Evolutionary conservation across 1,140 invertebrate genomes (phyloP).

Genomic region (Glossosoma conforme): DNA sequence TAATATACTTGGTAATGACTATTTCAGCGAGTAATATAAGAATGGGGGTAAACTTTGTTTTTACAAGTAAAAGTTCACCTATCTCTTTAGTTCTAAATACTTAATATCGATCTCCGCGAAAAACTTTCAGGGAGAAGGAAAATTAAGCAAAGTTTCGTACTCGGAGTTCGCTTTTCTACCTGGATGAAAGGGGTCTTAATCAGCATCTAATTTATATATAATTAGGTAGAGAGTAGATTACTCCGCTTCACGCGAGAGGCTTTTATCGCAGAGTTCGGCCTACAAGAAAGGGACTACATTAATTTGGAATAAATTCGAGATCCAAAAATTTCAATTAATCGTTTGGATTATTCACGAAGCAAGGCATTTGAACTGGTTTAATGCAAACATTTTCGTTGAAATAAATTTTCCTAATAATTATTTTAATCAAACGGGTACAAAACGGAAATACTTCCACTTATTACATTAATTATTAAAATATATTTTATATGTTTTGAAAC

Average conservation of each 20-base stretch:
- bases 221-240: constrained; percentile 30
- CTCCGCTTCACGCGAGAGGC: constrained; percentile 15
- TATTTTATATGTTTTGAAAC: too few species aligned
- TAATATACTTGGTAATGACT: too few species aligned
- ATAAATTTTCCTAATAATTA: too few species aligned
- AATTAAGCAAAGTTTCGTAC: constrained; percentile 30
- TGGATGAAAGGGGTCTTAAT: constrained; percentile 28
- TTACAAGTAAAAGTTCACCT: constrained; percentile 21
- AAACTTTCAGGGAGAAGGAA: constrained; percentile 23
- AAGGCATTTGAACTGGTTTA: too few species aligned
- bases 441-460: too few species aligned
- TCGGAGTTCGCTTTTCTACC: constrained; percentile 22
- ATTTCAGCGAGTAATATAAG: too few species aligned
- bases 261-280: too few species aligned
- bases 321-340: constrained; percentile 20
- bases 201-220: constrained; percentile 33
- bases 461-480: too few species aligned
- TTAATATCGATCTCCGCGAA: constrained; percentile 28
- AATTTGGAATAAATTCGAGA: constrained; percentile 7
- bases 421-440: too few species aligned
- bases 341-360: too few species aligned
- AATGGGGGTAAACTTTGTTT: too few species aligned
- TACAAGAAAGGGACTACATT: constrained; percentile 16
- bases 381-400: too few species aligned
- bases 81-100: constrained; percentile 26